These are phyloP conservation scores for Neoitamus cyanurus DNA, from an alignment of 2,888 invertebrate genomes.

Conservation along the genomic window DNA sequence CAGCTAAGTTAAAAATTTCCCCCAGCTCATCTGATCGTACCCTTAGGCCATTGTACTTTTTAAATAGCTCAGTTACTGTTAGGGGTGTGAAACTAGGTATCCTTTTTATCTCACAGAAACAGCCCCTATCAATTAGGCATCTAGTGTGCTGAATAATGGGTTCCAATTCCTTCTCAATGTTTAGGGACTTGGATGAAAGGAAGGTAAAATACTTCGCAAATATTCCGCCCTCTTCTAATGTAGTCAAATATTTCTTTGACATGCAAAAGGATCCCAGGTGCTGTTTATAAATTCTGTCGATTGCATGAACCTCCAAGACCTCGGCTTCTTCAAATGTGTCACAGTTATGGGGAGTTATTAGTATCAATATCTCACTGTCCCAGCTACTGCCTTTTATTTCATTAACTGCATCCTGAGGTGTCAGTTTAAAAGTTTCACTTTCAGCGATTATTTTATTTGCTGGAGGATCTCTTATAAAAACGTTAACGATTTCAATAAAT, in stretches of 20 bases:
- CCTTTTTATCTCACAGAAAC: background rate
- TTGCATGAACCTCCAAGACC: background rate
- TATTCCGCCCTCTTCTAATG: background rate
- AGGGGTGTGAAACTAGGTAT: background rate
- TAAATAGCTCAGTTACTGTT: background rate
- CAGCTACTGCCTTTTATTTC: background rate
- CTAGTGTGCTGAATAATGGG: background rate
- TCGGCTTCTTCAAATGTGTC: background rate
- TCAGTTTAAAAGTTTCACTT: background rate
- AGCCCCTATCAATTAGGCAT: background rate
- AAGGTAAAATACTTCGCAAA: background rate
- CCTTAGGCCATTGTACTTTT: background rate
- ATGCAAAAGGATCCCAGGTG: background rate
- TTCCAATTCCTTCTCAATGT: background rate
- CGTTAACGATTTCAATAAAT: background rate
- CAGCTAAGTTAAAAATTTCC: background rate
- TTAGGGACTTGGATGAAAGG: background rate
- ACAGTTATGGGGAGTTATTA: background rate
- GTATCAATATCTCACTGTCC: background rate
- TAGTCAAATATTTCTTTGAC: background rate
- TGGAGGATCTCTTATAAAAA: background rate
- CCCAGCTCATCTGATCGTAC: background rate
- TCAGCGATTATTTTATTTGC: background rate
- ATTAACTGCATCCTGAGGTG: background rate
- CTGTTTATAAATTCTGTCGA: background rate